Base-by-base conservation (phyloP, 2,888 invertebrate genomes). In the Lasioglossum calceatum region DNA sequence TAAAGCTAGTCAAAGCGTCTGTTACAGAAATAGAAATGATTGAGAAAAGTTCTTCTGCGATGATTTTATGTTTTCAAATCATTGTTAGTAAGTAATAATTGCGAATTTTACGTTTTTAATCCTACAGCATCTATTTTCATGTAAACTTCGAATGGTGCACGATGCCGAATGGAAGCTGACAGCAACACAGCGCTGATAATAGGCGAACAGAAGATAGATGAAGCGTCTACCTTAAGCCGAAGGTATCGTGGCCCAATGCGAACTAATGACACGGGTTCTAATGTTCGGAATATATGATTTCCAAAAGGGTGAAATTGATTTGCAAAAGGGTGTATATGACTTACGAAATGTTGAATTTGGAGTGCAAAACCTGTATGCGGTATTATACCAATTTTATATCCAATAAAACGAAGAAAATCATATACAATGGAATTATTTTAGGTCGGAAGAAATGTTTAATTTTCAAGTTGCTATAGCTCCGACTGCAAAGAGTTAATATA, bases 181-280 rank as follows among this genome's bases (percentile, higher is more conserved):
- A 58, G 75, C 1, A 47, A 73, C 42, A 50, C 23, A 61, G 4
- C 10, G n/a, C 54, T 47, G 76, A 73, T 85, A 86, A 73, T 77
- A 77, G 61, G 27, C 27, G 44, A n/a, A 70, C 32, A 36, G n/a
- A 77, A 61, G 86, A 86, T 79, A 81, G 82, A 85, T 81, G 77
- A n/a, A 39, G 70, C 36, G 50, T 77, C 32, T 70, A 42, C 81
- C 27, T 73, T 73, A 70, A 72, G 44, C 58, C 70, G 23, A 79
- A 81, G 79, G 39, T 71, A 54, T n/a, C 61, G 42, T 5, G 27
- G 61, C 19, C 27, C 44, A n/a, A 84, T 78, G 58, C 47, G 36
- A 77, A 39, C 12, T 39, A 78, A 81, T 70, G 44, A 75, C 72
- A 58, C 75, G 16, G 36, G 54, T 32, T 54, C 23, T 58, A 44